Percentiles rank a stretch among this genome's conserved stretches.
Conservation (phyloP, 1,140 invertebrate genomes). For the Agrilus planipennis region DNA sequence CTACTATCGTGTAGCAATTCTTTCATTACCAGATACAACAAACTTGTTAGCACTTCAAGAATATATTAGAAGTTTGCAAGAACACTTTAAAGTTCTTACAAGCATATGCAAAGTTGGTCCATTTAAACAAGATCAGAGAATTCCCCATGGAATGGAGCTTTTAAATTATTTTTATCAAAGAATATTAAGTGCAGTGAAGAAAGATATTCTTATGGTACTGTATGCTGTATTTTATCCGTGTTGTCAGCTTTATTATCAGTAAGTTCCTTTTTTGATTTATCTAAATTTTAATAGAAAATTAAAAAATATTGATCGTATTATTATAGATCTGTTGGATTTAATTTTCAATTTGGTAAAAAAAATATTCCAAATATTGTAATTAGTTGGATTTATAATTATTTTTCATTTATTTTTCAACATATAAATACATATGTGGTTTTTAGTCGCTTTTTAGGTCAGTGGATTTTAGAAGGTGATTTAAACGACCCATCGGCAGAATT, state of each 20-base stretch:
- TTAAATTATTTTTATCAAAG: constrained; percentile 31
- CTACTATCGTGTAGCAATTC: constrained; percentile 24
- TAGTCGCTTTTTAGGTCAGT: constrained; percentile 29
- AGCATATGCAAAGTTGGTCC: constrained; percentile 27
- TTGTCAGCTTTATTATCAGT: constrained; percentile 26
- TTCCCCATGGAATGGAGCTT: constrained; percentile 25
- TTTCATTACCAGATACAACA: constrained; percentile 19
- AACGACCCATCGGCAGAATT: constrained; percentile 31
- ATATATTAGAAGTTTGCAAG: constrained; percentile 20
- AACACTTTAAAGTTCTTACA: constrained; percentile 23
- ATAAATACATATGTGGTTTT: no score
- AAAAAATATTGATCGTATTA: not conserved
- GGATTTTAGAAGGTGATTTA: constrained; percentile 30
- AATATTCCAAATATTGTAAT: not conserved
- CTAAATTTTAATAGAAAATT: no score
- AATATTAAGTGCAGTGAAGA: constrained; percentile 20
- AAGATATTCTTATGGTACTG: constrained; percentile 22
- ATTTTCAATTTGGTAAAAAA: constrained; percentile 1
- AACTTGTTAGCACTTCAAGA: constrained; percentile 22
- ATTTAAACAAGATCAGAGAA: constrained; percentile 14
- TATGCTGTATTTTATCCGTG: constrained; percentile 30
- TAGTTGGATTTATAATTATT: not conserved
- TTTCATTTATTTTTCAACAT: not conserved
- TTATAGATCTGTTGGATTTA: not conserved
- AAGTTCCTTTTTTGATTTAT: constrained; percentile 7